Evolutionary conservation across 2,797 vertebrate species (phyloP).

Genomic region (Enteromius anoplus): DNA sequence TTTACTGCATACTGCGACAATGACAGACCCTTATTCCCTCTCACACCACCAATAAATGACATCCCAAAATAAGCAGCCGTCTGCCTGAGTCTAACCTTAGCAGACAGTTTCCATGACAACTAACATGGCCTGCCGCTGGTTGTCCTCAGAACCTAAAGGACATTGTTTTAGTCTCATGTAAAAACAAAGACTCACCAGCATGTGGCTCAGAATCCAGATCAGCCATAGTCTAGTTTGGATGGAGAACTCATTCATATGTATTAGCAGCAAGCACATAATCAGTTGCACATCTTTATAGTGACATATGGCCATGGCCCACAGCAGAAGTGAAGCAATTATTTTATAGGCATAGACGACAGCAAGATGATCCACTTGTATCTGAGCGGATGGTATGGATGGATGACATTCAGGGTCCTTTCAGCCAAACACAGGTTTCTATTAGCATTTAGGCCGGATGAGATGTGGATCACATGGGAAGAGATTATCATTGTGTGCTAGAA

Average conservation of each 20-base stretch:
- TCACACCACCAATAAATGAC: conserved; percentile 32
- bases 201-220: neutral
- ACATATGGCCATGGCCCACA: conserved; percentile 12
- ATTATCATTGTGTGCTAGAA: conserved; percentile 17
- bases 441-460: conserved; percentile 17
- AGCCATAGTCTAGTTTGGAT: neutral
- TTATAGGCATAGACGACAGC: neutral
- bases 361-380: conserved; percentile 5
- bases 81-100: conserved; percentile 60
- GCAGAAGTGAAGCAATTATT: neutral
- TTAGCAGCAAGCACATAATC: neutral
- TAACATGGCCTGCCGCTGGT: conserved; percentile 50
- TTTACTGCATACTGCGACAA: neutral
- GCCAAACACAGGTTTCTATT: neutral
- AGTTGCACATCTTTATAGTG: conserved; percentile 7
- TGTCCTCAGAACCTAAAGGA: conserved; percentile 61
- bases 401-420: neutral
- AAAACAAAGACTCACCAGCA: neutral
- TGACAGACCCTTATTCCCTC: conserved; percentile 15
- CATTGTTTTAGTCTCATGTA: conserved; percentile 46
- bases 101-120: conserved; percentile 71
- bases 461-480: neutral
- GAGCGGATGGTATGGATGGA: neutral
- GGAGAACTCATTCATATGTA: neutral
- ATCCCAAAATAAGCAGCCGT: conserved; percentile 52